A percentile compares a stretch with the other conserved stretches of the same genome.
phyloP scores from a whole-genome alignment of 2,888 invertebrate genomes.

The Amblyjoppa fuscipennis region DNA sequence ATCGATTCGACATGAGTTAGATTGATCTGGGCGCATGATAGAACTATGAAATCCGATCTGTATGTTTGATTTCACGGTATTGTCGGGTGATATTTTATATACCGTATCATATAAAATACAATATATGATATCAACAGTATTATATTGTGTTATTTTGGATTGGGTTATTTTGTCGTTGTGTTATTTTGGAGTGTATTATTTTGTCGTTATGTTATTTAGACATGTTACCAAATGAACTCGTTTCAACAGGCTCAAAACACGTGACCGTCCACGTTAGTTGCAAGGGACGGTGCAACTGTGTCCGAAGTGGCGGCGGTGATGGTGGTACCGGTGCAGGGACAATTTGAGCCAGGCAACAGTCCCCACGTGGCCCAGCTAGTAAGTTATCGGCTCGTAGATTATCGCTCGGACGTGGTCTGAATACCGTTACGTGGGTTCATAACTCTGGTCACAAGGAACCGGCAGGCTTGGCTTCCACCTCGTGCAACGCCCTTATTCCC shows the following conservation, averaged over 20 bases:
- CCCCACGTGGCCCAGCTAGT: slow-evolving; percentile 62
- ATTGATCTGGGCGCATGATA: too few relatives aligned
- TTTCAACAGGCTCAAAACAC: slow-evolving; percentile 46
- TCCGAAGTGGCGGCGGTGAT: slow-evolving; percentile 30
- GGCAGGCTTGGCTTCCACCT: slow-evolving; percentile 58
- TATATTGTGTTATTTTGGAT: too few relatives aligned
- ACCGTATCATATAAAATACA: too few relatives aligned
- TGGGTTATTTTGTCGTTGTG: too few relatives aligned
- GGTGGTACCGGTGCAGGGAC: slow-evolving; percentile 53
- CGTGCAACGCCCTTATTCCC: slow-evolving; percentile 45
- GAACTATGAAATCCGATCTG: too few relatives aligned
- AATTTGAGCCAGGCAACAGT: slow-evolving; percentile 67
- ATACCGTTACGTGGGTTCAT: slow-evolving; percentile 64
- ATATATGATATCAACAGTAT: too few relatives aligned
- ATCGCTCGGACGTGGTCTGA: slow-evolving; percentile 71
- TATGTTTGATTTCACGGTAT: too few relatives aligned
- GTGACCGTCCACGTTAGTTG: slow-evolving; percentile 11
- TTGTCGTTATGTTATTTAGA: too few relatives aligned
- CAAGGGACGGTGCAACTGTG: slow-evolving; percentile 39
- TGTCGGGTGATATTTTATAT: too few relatives aligned
- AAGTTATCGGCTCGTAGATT: slow-evolving; percentile 75
- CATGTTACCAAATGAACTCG: slow-evolving; percentile 58
- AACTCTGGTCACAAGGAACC: slow-evolving; percentile 50
- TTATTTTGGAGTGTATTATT: too few relatives aligned
- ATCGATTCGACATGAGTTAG: too few relatives aligned